Conservation (phyloP, 2,888 invertebrate species). For the Acanthococcus lagerstroemiae region DNA sequence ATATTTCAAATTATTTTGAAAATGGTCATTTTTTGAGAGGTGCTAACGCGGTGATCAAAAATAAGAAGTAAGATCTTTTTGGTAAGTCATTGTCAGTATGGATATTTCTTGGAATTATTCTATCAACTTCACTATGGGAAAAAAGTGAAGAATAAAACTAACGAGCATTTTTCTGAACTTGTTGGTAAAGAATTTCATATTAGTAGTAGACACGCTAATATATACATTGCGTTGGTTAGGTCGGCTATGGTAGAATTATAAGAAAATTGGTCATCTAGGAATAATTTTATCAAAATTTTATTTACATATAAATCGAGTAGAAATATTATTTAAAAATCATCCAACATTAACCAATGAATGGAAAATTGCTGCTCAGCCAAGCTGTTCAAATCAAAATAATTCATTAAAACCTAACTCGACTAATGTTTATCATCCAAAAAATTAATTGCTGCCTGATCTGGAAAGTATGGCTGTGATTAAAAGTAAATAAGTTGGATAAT, state of each 20-base stretch:
- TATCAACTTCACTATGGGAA: neutral
- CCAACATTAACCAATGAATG: neutral
- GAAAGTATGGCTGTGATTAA: neutral
- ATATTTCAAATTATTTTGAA: neutral
- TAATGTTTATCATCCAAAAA: neutral
- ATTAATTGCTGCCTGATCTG: neutral
- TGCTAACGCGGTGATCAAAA: neutral
- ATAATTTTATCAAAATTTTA: neutral
- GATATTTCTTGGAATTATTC: neutral
- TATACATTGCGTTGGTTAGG: neutral
- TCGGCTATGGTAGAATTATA: neutral
- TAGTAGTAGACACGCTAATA: neutral
- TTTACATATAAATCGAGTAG: neutral
- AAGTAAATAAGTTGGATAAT: neutral
- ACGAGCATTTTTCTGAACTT: neutral
- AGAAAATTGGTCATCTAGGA: neutral
- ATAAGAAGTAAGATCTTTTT: neutral
- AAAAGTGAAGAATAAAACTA: neutral
- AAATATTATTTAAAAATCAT: neutral
- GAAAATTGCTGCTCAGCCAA: no score
- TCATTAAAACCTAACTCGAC: neutral
- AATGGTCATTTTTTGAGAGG: neutral
- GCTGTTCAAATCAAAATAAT: neutral
- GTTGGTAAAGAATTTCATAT: neutral
- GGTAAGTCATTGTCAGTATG: neutral